Evolutionary conservation across 2,113 vertebrate species (phyloP), one percentile per base, ranked within the genome.

Genomic region (Myxocyprinus asiaticus): DNA sequence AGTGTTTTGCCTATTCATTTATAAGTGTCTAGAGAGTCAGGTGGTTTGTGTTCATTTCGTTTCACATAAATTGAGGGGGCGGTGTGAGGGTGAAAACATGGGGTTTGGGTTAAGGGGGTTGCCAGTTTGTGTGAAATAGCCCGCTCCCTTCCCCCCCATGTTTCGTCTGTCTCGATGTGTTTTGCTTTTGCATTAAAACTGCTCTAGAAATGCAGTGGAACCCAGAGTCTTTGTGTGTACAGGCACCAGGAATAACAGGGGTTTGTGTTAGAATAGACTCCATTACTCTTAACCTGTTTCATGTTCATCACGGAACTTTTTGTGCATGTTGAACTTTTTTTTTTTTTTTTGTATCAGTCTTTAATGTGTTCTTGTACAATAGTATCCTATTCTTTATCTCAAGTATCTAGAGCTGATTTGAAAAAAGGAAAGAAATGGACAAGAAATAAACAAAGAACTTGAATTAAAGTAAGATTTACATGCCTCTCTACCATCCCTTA

Each of bases 101-200:
- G 22, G 70, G 55, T 43, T 68, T 82, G 68, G 44, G 76, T 79
- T 78, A 42, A 74, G 15, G 12, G 56, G 58, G 59, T 43, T 63
- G 65, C 15, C 8, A 62, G 56, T 61, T 5, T 11, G 17, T 9
- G 68, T 69, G 77, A 50, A 42, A 47, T 51, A 61, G 68, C 59
- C 44, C 51, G 65, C 12, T 59, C 83, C 79, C 83, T 17, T 79
- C 83, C 76, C 80, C 80, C 82, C 83, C 62, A 15, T 12, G 58
- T 78, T 61, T 69, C 62, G 79, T 78, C 76, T 79, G 83, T 81
- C 76, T 81, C 58, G 76, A 84, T 84, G 75, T 53, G 73, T 81
- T 78, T 81, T 14, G 59, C 63, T n/a, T 50, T 64, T 48, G 22
- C 17, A 74, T 45, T 53, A 44, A n/a, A 67, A 63, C 43, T 55